A percentile compares a stretch with the other conserved stretches of the same genome.
These are phyloP conservation scores for Cephalotes varians DNA, from an alignment of 2,888 invertebrate species.

Conservation along the genomic window DNA sequence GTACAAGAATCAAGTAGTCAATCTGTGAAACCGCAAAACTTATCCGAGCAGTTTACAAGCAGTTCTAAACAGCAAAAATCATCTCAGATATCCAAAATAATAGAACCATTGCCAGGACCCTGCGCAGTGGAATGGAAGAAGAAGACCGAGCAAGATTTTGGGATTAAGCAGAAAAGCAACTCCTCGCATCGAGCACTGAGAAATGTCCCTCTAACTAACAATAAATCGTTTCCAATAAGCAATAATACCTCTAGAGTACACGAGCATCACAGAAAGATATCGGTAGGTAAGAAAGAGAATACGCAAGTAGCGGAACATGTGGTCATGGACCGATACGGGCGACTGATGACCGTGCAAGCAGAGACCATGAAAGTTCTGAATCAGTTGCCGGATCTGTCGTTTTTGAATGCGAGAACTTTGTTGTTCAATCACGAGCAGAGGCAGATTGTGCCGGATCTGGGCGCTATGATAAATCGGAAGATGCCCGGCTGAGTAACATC, in stretches of 20 bases:
- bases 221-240: constrained; percentile 65
- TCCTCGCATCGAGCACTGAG: constrained; percentile 55
- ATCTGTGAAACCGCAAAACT: constrained; percentile 62
- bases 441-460: constrained; percentile 82
- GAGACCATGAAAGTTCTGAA: constrained; percentile 83
- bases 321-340: constrained; percentile 81
- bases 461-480: constrained; percentile 84
- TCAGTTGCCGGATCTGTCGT: constrained; percentile 83
- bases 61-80: constrained; percentile 70
- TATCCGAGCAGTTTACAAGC: constrained; percentile 1
- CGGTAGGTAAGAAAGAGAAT: constrained; percentile 67
- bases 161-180: constrained; percentile 55
- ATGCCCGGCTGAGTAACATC: constrained; percentile 86
- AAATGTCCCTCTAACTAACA: constrained; percentile 54
- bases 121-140: constrained; percentile 80
- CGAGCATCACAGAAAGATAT: constrained; percentile 67
- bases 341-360: constrained; percentile 80
- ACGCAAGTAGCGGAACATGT: constrained; percentile 75
- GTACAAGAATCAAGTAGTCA: constrained; percentile 72
- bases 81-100: constrained; percentile 77
- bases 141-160: constrained; percentile 71
- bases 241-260: constrained; percentile 49
- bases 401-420: constrained; percentile 83
- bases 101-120: constrained; percentile 83
- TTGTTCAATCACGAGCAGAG: constrained; percentile 83